phyloP scores from a whole-genome alignment of 1,140 invertebrate genomes.

The Macrosteles quadrilineatus region DNA sequence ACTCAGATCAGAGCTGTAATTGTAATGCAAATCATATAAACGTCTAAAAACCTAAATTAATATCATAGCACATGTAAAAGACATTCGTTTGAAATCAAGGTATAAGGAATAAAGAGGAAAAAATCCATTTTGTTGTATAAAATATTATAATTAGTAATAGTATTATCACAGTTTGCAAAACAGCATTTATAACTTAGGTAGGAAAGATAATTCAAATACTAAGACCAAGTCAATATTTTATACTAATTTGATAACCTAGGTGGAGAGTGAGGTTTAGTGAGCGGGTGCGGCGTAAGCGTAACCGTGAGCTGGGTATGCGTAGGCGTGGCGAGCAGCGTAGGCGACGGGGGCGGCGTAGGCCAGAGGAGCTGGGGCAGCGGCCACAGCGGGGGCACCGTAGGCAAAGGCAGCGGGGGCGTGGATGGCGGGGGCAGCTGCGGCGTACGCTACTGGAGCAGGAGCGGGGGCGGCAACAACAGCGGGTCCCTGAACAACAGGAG shows the following conservation, averaged over 20 bases:
- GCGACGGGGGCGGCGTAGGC: slow-evolving; percentile 41
- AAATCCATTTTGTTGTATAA: slow-evolving; percentile 17
- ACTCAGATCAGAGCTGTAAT: no score
- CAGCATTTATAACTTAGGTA: no score
- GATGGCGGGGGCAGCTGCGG: slow-evolving; percentile 43
- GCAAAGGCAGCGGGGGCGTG: slow-evolving; percentile 46
- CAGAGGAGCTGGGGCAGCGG: slow-evolving; percentile 20
- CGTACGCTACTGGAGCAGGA: slow-evolving; percentile 44
- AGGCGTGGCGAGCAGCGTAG: slow-evolving; percentile 40
- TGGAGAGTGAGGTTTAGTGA: slow-evolving; percentile 30
- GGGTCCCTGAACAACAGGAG: slow-evolving; percentile 43
- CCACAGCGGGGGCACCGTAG: slow-evolving; percentile 46
- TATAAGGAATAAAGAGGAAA: not conserved
- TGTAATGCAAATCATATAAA: no score
- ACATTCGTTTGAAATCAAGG: no score
- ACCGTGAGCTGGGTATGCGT: not conserved
- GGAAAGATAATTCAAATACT: not conserved
- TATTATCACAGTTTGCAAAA: slow-evolving; percentile 8
- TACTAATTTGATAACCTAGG: slow-evolving; percentile 9
- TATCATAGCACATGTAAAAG: no score
- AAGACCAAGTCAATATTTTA: slow-evolving; percentile 26
- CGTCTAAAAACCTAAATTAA: no score
- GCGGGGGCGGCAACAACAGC: slow-evolving; percentile 49
- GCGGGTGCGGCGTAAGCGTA: slow-evolving; percentile 43
- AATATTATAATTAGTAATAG: slow-evolving; percentile 29